phyloP scores from a whole-genome alignment of 2,888 invertebrate genomes.

The Synanthedon myopaeformis region DNA sequence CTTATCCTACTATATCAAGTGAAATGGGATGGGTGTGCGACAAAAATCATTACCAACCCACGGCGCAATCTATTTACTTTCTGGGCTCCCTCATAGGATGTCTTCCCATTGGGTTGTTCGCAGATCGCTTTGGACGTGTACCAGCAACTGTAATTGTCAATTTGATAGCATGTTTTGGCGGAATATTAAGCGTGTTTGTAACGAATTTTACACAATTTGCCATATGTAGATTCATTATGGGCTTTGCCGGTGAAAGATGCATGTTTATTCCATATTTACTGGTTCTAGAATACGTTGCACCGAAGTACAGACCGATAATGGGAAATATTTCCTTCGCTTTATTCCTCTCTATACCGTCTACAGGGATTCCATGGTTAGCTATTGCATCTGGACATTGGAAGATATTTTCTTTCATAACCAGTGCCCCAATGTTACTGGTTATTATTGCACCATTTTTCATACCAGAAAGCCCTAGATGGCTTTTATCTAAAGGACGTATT shows the following conservation, averaged over 20 bases:
- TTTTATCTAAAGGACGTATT: slow-evolving; percentile 33
- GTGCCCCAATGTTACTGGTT: slow-evolving; percentile 17
- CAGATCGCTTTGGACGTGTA: slow-evolving; percentile 7
- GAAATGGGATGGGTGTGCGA: slow-evolving; percentile 10
- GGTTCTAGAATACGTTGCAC: slow-evolving; percentile 7
- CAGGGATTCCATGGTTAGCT: slow-evolving; percentile 7
- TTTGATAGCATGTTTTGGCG: slow-evolving; percentile 5
- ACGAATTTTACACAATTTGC: slow-evolving; percentile 5
- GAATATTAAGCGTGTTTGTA: slow-evolving; percentile 4
- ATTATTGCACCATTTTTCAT: slow-evolving; percentile 29
- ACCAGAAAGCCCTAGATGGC: slow-evolving; percentile 44
- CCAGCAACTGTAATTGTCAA: slow-evolving; percentile 5
- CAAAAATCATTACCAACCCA: slow-evolving; percentile 6
- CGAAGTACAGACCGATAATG: slow-evolving; percentile 7
- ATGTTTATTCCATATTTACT: slow-evolving; percentile 8
- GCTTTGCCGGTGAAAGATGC: slow-evolving; percentile 6
- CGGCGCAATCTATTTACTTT: slow-evolving; percentile 8
- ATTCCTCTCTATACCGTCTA: slow-evolving; percentile 4
- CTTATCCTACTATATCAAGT: slow-evolving; percentile 7
- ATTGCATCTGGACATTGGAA: slow-evolving; percentile 7
- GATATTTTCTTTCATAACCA: slow-evolving; percentile 3
- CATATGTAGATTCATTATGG: slow-evolving; percentile 5
- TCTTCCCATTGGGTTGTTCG: slow-evolving; percentile 5
- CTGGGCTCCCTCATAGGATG: slow-evolving; percentile 7
- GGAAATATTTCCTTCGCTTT: slow-evolving; percentile 7